A percentile compares a stretch with the other conserved stretches of the same genome.
phyloP scores from a whole-genome alignment of 1,140 invertebrate species.

The Hypsibius dujardini region DNA sequence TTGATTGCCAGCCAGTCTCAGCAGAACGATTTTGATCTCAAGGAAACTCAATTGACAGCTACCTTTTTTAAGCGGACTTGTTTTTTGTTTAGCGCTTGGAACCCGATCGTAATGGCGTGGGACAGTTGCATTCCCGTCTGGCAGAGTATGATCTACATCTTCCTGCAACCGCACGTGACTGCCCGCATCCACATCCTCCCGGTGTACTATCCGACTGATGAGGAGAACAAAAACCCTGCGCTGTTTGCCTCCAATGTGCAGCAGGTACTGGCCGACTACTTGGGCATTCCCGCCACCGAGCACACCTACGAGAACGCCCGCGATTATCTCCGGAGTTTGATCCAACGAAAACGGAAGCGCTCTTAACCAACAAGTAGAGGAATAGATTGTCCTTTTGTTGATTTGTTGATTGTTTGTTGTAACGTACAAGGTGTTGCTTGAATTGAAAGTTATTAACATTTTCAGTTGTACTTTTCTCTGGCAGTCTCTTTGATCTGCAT shows the following conservation, averaged over 20 bases:
- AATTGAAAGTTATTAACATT: no score
- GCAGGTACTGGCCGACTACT: not conserved
- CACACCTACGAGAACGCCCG: constrained; percentile 12
- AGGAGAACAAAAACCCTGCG: not conserved
- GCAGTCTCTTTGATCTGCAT: no score
- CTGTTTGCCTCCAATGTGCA: not conserved
- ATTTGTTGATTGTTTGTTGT: no score
- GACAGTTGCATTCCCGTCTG: not conserved
- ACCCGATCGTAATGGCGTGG: constrained; percentile 9
- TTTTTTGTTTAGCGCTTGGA: not conserved
- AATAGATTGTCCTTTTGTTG: no score
- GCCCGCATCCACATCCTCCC: constrained; percentile 13
- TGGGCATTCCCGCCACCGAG: constrained; percentile 8
- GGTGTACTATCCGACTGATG: not conserved
- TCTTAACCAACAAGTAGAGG: not conserved
- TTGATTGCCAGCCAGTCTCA: no score
- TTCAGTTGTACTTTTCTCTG: no score
- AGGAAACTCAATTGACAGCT: no score
- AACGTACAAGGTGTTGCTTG: no score
- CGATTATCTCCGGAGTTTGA: not conserved
- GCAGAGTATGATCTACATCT: not conserved
- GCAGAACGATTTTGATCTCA: no score
- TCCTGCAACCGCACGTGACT: constrained; percentile 14
- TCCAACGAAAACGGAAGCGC: not conserved
- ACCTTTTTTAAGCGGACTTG: no score